Evolutionary conservation across 1,140 invertebrate genomes (phyloP).

Genomic region (Cataglyphis hispanica): DNA sequence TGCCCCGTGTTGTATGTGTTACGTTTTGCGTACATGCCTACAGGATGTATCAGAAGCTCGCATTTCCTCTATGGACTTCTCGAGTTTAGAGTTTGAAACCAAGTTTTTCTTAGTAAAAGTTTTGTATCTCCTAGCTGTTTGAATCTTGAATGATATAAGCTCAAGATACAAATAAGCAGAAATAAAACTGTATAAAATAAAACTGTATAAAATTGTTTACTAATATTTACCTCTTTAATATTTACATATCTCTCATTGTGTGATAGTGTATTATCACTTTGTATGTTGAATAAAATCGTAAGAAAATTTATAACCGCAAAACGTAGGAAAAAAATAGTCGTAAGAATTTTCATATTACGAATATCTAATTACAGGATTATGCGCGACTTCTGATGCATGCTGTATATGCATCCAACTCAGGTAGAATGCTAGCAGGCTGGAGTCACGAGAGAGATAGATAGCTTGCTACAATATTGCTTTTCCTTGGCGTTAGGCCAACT

Average conservation of each 20-base stretch:
- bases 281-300: neutral
- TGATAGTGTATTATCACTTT: too few relatives aligned
- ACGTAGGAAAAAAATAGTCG: neutral
- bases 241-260: neutral
- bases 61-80: neutral
- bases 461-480: conserved; percentile 80
- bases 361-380: neutral
- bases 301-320: neutral
- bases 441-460: conserved; percentile 75
- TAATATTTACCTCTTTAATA: too few relatives aligned
- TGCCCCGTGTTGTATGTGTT: conserved; percentile 59
- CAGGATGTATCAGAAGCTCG: conserved; percentile 40
- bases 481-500: conserved; percentile 77
- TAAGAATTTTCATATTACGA: neutral
- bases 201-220: too few relatives aligned
- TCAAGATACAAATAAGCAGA: neutral
- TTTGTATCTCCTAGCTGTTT: neutral
- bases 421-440: conserved; percentile 72
- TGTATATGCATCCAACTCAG: conserved; percentile 48
- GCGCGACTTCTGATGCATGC: conserved; percentile 41
- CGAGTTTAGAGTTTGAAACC: neutral
- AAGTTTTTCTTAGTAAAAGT: neutral
- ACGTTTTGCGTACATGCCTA: conserved; percentile 35
- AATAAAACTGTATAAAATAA: neutral
- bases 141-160: too few relatives aligned